A percentile compares a stretch with the other conserved stretches of the same genome.
phyloP scores from a whole-genome alignment of 92 coral and sea anemone species.

The Palythoa caribaeorum region DNA sequence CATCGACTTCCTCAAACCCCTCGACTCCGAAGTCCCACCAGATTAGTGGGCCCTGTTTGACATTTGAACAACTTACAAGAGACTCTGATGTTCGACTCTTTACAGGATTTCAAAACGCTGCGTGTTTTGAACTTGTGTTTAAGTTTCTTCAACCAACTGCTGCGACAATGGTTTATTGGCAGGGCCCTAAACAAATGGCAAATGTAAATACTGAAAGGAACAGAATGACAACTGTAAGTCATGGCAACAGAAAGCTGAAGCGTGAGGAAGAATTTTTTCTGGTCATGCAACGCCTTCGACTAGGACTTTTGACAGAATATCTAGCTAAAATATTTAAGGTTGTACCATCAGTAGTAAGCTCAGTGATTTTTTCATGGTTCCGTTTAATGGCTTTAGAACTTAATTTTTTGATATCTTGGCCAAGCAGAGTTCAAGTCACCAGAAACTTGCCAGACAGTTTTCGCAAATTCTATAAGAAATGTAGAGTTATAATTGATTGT shows the following conservation, averaged over 20 bases:
- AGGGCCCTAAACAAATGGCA: slow-evolving; percentile 48
- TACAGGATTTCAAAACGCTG: slow-evolving; percentile 52
- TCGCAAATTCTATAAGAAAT: slow-evolving; percentile 24
- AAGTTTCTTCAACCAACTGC: slow-evolving; percentile 36
- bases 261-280: slow-evolving; percentile 51
- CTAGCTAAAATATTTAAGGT: slow-evolving; percentile 49
- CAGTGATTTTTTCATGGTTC: slow-evolving; percentile 11
- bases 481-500: slow-evolving; percentile 38
- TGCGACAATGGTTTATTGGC: slow-evolving; percentile 56
- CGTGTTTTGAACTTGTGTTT: slow-evolving; percentile 45
- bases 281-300: slow-evolving; percentile 32
- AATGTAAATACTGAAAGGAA: slow-evolving; percentile 3
- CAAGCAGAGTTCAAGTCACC: slow-evolving; percentile 18
- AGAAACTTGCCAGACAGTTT: slow-evolving; percentile 38
- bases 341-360: slow-evolving; percentile 22
- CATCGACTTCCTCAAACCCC: slow-evolving; percentile 6
- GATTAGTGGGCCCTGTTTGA: slow-evolving; percentile 19
- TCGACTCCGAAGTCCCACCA: slow-evolving; percentile 7
- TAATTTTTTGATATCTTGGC: slow-evolving; percentile 32
- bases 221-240: slow-evolving; percentile 13
- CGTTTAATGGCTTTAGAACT: slow-evolving; percentile 42
- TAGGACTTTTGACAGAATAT: slow-evolving; percentile 35
- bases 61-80: slow-evolving; percentile 49
- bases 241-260: slow-evolving; percentile 27
- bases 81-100: slow-evolving; percentile 50